phyloP scores from a whole-genome alignment of 2,797 vertebrate species.

The Lepilemur ruficaudatus region DNA sequence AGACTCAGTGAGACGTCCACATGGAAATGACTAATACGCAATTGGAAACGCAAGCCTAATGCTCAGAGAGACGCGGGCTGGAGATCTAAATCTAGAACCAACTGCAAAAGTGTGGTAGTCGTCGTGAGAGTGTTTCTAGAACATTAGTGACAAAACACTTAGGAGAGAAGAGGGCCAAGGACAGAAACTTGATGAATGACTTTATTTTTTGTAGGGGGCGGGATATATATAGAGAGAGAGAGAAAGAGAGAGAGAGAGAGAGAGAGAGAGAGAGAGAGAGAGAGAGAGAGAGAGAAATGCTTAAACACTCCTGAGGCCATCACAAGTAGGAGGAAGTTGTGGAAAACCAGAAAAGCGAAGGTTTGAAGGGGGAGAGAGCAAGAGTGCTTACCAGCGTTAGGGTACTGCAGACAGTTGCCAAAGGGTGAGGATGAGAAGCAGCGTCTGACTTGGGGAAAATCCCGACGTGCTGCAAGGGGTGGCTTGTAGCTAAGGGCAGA shows the following conservation, averaged over 20 bases:
- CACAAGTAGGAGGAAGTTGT: neutral
- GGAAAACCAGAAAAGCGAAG: neutral
- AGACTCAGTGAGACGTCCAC: neutral
- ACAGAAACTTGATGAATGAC: neutral
- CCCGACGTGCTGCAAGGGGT: neutral
- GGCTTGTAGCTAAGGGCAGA: neutral
- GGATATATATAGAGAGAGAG: neutral
- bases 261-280: neutral
- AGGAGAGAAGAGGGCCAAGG: neutral
- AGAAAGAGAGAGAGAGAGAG: rapidly evolving
- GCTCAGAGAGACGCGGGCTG: neutral
- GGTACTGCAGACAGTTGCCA: neutral
- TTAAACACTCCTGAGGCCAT: neutral
- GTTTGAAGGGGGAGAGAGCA: neutral
- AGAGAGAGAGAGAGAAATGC: neutral
- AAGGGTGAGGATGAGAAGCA: neutral
- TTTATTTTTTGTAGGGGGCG: neutral
- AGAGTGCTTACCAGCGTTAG: neutral
- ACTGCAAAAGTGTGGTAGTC: neutral
- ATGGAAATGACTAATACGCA: neutral
- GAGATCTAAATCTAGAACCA: neutral
- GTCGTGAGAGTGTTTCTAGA: neutral
- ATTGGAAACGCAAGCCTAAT: neutral
- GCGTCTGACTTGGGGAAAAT: neutral
- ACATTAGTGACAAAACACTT: neutral